Evolutionary conservation across 30 jellyfish, hydroid and myxozoan genomes (phyloP).

Genomic region (Sanderia malayensis): DNA sequence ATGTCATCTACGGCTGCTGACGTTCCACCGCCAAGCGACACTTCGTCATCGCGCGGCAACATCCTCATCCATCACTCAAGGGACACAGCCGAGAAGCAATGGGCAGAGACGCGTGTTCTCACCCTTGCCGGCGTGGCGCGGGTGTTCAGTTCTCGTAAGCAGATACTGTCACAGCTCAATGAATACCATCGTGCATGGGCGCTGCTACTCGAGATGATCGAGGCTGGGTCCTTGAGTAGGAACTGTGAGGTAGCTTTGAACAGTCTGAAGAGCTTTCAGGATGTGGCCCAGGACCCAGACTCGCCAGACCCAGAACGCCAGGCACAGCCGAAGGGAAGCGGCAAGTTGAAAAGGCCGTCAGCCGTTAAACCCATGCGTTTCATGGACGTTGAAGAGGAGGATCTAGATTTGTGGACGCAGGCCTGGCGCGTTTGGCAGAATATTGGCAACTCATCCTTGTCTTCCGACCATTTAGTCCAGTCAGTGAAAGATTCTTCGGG

Average conservation of each 20-base stretch:
- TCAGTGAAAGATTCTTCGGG: conserved; percentile 71
- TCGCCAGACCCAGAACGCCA: conserved; percentile 25
- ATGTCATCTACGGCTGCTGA: conserved; percentile 97
- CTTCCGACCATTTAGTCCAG: conserved; percentile 58
- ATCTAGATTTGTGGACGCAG: conserved; percentile 79
- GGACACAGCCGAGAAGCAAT: conserved; percentile 97
- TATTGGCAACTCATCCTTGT: conserved; percentile 82
- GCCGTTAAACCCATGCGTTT: conserved; percentile 50
- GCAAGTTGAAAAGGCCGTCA: conserved; percentile 11
- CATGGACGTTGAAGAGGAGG: conserved; percentile 57
- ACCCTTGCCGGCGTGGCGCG: conserved; percentile 94
- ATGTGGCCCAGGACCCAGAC: conserved; percentile 68
- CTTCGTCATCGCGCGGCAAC: conserved; percentile 75
- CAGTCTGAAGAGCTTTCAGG: conserved; percentile 91
- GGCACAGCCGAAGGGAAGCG: too few species aligned
- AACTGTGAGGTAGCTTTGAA: conserved; percentile 89
- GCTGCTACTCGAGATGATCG: conserved; percentile 80
- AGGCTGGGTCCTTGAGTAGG: conserved; percentile 80
- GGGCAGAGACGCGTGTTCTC: conserved; percentile 97
- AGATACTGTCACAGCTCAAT: conserved; percentile 46
- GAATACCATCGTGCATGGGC: conserved; percentile 98
- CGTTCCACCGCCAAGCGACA: conserved; percentile 96
- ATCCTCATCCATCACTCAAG: conserved; percentile 90
- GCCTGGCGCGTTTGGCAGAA: conserved; percentile 97
- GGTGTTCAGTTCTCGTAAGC: conserved; percentile 80